Conservation (phyloP, 2,888 invertebrate species). For the Chrysolina americana region DNA sequence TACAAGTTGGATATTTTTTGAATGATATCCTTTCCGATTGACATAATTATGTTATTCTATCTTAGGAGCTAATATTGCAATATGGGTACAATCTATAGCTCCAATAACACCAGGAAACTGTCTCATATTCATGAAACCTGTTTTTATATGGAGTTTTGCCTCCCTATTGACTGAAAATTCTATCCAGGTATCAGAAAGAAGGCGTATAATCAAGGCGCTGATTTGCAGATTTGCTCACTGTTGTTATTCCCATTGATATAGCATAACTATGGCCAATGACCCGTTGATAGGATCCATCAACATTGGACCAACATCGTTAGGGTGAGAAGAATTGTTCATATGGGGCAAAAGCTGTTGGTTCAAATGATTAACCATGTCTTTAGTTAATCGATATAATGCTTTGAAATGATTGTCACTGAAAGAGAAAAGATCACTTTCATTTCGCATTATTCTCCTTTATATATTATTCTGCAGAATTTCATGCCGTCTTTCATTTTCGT, state of each 20-base stretch:
- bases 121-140: background rate
- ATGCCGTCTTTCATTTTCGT: slow-evolving; percentile 8
- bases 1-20: background rate
- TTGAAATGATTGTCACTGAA: slow-evolving; percentile 5
- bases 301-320: too few species aligned
- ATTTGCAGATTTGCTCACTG: background rate
- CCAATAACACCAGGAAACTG: slow-evolving; percentile 3
- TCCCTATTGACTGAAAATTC: background rate
- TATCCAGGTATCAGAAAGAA: slow-evolving; percentile 6
- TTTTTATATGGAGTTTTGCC: background rate
- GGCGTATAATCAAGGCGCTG: background rate
- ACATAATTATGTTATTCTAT: slow-evolving; percentile 2
- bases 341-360: too few species aligned
- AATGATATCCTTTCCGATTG: background rate
- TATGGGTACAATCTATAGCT: background rate
- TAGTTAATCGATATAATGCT: background rate
- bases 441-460: slow-evolving; percentile 14
- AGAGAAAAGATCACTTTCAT: slow-evolving; percentile 9
- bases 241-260: background rate
- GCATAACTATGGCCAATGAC: slow-evolving; percentile 1
- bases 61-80: slow-evolving; percentile 3
- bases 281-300: background rate
- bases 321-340: too few species aligned
- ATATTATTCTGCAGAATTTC: slow-evolving; percentile 1
- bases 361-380: too few species aligned